A percentile compares a stretch with the other conserved stretches of the same genome.
Evolutionary conservation across 1,140 invertebrate genomes (phyloP).

Genomic region (Monochamus saltuarius): DNA sequence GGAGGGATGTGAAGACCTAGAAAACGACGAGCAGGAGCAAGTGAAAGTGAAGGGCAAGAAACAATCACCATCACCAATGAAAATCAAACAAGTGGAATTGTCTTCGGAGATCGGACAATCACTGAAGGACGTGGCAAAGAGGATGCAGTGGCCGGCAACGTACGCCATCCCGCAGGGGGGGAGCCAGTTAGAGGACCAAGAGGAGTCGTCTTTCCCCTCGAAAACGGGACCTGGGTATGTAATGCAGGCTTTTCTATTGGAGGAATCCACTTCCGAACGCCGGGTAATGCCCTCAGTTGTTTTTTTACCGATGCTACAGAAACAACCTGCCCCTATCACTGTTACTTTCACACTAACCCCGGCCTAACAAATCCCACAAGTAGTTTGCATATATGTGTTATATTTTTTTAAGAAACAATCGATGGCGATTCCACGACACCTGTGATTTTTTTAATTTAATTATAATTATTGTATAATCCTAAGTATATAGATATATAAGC

Average conservation of each 20-base stretch:
- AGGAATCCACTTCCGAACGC: constrained; percentile 57
- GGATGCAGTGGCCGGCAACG: constrained; percentile 59
- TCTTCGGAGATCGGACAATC: constrained; percentile 55
- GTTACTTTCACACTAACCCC: constrained; percentile 90
- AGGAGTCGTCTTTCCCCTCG: constrained; percentile 30
- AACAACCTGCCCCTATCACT: constrained; percentile 76
- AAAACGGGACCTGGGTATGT: constrained; percentile 36
- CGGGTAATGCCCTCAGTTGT: constrained; percentile 83
- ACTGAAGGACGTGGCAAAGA: constrained; percentile 58
- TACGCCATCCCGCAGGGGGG: constrained; percentile 57
- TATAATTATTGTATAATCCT: constrained; percentile 49
- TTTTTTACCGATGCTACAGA: constrained; percentile 85
- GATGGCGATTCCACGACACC: constrained; percentile 52
- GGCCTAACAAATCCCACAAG: constrained; percentile 60
- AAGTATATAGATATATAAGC: constrained; percentile 48
- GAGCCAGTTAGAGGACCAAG: constrained; percentile 14
- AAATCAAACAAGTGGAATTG: constrained; percentile 49
- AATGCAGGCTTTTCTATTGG: constrained; percentile 86
- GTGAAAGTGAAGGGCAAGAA: constrained; percentile 44
- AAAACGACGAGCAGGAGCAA: constrained; percentile 48
- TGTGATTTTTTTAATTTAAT: constrained; percentile 53
- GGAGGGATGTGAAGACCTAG: constrained; percentile 44
- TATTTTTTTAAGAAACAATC: constrained; percentile 50
- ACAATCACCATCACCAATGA: constrained; percentile 47
- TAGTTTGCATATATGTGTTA: constrained; percentile 42